Evolutionary conservation across 2,888 invertebrate species (phyloP).

Genomic region (Apamea crenata): DNA sequence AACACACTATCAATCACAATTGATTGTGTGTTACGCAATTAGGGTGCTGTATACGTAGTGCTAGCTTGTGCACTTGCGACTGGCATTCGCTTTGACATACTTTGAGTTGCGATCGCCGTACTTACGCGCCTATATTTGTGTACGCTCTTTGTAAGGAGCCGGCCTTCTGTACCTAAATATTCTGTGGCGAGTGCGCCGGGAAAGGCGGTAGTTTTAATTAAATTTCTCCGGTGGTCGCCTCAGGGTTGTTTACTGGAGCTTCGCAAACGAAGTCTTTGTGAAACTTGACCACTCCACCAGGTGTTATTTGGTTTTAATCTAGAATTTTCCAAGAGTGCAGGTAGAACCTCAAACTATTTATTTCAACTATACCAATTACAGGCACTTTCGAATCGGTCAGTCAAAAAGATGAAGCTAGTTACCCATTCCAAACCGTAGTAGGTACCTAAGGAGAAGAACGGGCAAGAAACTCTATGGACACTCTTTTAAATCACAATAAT

Average conservation of each 20-base stretch:
- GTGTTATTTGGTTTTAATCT: conserved; percentile 58
- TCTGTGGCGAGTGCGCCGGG: conserved; percentile 11
- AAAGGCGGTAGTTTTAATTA: conserved; percentile 69
- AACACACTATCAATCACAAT: too few relatives aligned
- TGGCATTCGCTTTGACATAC: neutral
- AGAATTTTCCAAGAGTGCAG: conserved; percentile 19
- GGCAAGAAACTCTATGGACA: too few relatives aligned
- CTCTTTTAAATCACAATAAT: too few relatives aligned
- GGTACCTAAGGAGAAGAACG: too few relatives aligned
- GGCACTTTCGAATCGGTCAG: too few relatives aligned
- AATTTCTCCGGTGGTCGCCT: conserved; percentile 64
- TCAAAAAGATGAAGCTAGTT: too few relatives aligned
- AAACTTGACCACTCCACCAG: conserved; percentile 59
- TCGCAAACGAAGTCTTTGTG: conserved; percentile 51
- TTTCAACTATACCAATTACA: too few relatives aligned
- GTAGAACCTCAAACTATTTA: neutral
- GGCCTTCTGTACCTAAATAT: conserved; percentile 20
- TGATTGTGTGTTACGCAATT: too few relatives aligned
- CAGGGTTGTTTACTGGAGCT: conserved; percentile 56
- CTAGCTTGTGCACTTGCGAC: too few relatives aligned
- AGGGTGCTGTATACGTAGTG: neutral
- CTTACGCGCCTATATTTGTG: too few relatives aligned
- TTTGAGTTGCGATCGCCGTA: neutral
- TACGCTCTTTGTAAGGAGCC: neutral
- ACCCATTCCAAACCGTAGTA: too few relatives aligned